Base-by-base conservation (phyloP, 2,113 vertebrate genomes). In the Platysteira castanea region DNA sequence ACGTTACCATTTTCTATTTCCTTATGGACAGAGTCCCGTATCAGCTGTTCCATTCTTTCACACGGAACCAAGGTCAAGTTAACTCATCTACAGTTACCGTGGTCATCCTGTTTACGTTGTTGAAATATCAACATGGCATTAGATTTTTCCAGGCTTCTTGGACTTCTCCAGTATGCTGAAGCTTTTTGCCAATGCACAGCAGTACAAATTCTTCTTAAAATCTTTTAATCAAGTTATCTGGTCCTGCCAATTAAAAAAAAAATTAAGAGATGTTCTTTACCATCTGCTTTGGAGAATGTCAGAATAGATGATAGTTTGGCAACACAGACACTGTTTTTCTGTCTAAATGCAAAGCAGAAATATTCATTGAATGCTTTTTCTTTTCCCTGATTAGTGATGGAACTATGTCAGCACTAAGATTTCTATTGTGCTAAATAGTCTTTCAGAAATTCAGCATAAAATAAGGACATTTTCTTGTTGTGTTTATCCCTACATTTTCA, bases 11-110 rank as follows among this genome's bases (percentile, higher is more conserved):
- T 73, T 95, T 85, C 69, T 87, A 80, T 94, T 96, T 94, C 92
- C 92, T 93, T 63, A 37, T 73, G 71, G 89, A 67, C 33, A 41
- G 23, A 37, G 57, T 77, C 61, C 87, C 35, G 2, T 82, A 69
- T 90, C 84, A 90, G 94, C 93, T 93, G 81, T 87, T 95, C 54
- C 82, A 64, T 86, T 96, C 87, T 96, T 96, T 91, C 82, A 93
- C 85, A 77, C 0, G 0, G 59, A 94, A 78, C 68, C 64, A 94
- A 96, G 92, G 90, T 96, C 90, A 94, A 27, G 59, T 80, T 81
- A 80, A 88, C 54, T 80, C 82, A 52, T 88, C 83, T 93, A 81
- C 79, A 64, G 50, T 96, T 96, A 88, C 68, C 9, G 26, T 67
- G 63, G 75, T 77, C 88, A 86, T 96, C 75, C 83, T 84, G 83